Base-by-base conservation (phyloP, 2,888 invertebrate genomes). In the Loripinus fragilis region DNA sequence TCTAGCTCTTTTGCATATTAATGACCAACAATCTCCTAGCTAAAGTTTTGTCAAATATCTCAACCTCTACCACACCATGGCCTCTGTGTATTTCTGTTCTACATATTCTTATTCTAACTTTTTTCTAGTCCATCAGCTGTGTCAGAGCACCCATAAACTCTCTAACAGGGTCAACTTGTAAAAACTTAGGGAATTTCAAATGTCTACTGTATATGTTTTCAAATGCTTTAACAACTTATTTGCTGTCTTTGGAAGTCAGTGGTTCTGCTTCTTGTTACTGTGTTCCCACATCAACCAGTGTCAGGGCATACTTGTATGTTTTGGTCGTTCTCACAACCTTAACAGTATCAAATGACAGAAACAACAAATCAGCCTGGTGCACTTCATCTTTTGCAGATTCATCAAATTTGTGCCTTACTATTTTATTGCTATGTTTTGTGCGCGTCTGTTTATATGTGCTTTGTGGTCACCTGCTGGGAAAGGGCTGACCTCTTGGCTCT, bases 251-350 rank as follows among this genome's bases (percentile, higher is more conserved):
- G 7, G 52, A 52, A 28, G 52, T 52, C 15, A 52, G 5, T 15
- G 52, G 25, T 52, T 52, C 52, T 52, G 52, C 25, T 25, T 52
- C 52, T 52, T 52, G 17, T 23, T 28, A 52, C 28, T 25, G 15
- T 28, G 52, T 52, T 52, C 52, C 52, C 52, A 52, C 20, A 28
- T 52, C 52, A 23, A 52, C 52, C 23, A 52, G 25, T 28, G 78
- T 83, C 35, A 85, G 60, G 15, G 80, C 82, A 68, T 84, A 86
- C 67, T 84, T 86, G 50, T 78, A 52, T 52, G 25, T 12, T 52
- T 52, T 52, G 52, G 2, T 52, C 25, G 20, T 20, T 48, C 25
- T 52, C 3, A 23, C 52, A 28, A 52, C 52, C 52, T 23, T 52
- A 52, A 52, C 52, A 28, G 52, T 52, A 28, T 52, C 52, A 52